Base-by-base conservation (phyloP, 2,888 invertebrate species). In the Aphidius colemani region DNA sequence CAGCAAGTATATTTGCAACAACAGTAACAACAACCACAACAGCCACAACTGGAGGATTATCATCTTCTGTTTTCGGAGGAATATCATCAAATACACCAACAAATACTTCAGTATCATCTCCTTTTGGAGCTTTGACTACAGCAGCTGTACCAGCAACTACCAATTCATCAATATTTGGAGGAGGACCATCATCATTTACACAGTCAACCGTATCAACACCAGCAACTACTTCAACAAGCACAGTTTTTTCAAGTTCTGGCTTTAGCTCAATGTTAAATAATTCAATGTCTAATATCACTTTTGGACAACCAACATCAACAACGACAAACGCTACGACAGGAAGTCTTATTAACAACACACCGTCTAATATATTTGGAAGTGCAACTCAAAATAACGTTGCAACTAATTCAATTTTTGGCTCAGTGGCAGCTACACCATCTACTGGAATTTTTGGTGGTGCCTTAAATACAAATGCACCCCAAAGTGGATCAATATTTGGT, bases 401-500 rank as follows among this genome's bases (percentile, higher is more conserved):
- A 0, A 66, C 59, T 8, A 46, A 59, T 30, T 61, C 70, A 6
- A 61, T 65, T 9, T 70, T 72, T 39, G 63, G 59, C 1, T 68
- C 69, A 63, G 8, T 13, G 2, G 18, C 49, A 49, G 49, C 11
- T 13, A 40, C 46, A 6, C 18, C 53, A 13, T 45, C 11, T 44
- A 50, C 63, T 9, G 59, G 66, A 10, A 45, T 60, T 7, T 70
- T 68, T 49, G 66, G 64, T 8, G n/a, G 45, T 8, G 13, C 69
- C 9, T 53, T 67, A 44, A 72, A 71, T 1, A 59, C 53, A 41
- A 65, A 41, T 46, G 59, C 66, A 8, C 63, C 67, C 11, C 44
- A 30, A 61, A 9, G 40, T 57, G 46, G 60, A 7, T 66, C 68
- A 11, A 66, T 70, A 7, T 72, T 72, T 11, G 71, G 70, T 49